These are phyloP conservation scores for Vultur gryphus DNA, from an alignment of 2,797 vertebrate genomes.

Conservation along the genomic window DNA sequence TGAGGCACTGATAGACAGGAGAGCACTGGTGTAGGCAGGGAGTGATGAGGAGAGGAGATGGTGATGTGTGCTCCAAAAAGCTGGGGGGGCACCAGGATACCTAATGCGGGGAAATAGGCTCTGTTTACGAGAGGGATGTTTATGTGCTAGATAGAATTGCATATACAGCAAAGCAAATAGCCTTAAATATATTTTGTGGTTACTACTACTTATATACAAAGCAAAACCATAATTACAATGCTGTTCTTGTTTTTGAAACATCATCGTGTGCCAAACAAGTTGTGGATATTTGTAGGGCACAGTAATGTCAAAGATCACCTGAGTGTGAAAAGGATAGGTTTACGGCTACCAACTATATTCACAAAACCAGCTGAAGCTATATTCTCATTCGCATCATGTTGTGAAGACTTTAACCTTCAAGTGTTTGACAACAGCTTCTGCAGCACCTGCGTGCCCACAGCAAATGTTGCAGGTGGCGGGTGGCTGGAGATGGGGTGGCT, in stretches of 20 bases:
- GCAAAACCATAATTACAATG: constrained; percentile 25
- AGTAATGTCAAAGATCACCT: neutral
- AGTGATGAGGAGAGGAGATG: neutral
- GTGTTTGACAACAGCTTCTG: neutral
- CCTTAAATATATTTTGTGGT: constrained; percentile 12
- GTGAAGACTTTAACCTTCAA: neutral
- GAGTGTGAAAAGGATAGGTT: neutral
- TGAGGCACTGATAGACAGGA: neutral
- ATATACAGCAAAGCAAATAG: constrained; percentile 1
- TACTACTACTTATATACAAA: neutral
- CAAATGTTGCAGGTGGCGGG: fast-evolving
- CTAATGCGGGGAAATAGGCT: neutral
- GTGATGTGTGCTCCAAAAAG: neutral
- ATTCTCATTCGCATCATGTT: neutral
- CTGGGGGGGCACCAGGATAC: neutral
- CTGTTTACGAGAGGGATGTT: neutral
- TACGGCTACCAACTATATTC: neutral
- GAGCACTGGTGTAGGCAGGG: neutral
- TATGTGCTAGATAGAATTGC: neutral
- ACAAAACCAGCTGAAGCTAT: neutral
- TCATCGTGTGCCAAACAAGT: neutral
- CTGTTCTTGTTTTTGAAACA: constrained; percentile 26
- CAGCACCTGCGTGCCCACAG: neutral
- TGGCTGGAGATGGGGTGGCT: neutral
- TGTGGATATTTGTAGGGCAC: neutral